Conservation (phyloP, 1,140 invertebrate species). For the Drosophila burlai region DNA sequence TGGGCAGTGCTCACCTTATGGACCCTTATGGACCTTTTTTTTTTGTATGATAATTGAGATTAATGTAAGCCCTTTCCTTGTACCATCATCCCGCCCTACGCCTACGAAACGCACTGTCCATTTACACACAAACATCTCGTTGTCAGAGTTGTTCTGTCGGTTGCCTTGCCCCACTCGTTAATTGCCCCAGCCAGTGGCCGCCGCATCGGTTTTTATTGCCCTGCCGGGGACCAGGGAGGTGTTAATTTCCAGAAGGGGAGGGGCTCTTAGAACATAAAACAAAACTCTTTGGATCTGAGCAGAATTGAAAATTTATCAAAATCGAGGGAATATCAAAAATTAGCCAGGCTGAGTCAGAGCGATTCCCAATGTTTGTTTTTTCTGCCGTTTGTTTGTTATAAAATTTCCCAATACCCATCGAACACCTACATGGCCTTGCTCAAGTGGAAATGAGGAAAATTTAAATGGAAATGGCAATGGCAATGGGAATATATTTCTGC, state of each 20-base stretch:
- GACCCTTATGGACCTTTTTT: background rate
- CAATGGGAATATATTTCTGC: constrained; percentile 25
- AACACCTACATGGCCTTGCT: background rate
- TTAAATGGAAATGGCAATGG: constrained; percentile 31
- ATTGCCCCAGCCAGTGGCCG: constrained; percentile 62
- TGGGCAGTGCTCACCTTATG: background rate
- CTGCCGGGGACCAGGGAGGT: constrained; percentile 44
- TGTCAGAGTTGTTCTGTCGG: constrained; percentile 22
- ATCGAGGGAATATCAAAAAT: constrained; percentile 25
- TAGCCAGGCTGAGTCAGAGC: constrained; percentile 28
- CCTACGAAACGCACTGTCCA: constrained; percentile 27
- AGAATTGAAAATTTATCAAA: constrained; percentile 40
- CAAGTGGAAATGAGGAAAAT: constrained; percentile 19
- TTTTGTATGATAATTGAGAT: background rate
- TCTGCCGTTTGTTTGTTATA: constrained; percentile 33
- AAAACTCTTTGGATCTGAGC: constrained; percentile 5
- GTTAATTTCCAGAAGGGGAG: constrained; percentile 39
- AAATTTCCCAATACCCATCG: constrained; percentile 24
- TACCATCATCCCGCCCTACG: background rate
- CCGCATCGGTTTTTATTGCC: constrained; percentile 63
- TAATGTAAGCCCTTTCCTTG: background rate
- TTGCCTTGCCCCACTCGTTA: constrained; percentile 56
- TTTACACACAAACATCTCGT: constrained; percentile 14
- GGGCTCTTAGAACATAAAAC: constrained; percentile 16
- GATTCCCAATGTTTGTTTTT: constrained; percentile 31